phyloP scores from a whole-genome alignment of 2,888 invertebrate genomes.

The Temnothorax unifasciatus region DNA sequence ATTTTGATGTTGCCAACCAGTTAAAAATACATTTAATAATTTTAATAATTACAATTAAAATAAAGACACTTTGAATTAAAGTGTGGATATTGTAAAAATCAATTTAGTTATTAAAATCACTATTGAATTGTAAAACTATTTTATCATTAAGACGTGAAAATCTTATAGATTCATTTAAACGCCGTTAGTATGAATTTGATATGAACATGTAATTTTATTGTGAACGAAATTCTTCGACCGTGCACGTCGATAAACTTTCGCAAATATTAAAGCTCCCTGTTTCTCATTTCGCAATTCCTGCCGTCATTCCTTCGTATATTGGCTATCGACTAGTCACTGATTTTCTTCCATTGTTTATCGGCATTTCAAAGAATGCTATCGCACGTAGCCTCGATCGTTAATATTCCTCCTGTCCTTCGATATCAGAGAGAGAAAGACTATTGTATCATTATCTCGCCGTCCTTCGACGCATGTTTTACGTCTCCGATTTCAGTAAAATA shows the following conservation, averaged over 20 bases:
- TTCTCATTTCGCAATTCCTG: background rate
- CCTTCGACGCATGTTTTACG: background rate
- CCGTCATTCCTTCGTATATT: slow-evolving; percentile 3
- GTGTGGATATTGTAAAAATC: background rate
- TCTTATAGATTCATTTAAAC: background rate
- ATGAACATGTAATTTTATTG: background rate
- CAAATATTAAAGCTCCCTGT: background rate
- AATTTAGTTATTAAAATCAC: background rate
- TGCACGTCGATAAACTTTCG: slow-evolving; percentile 27
- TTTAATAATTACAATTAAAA: background rate
- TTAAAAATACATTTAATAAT: background rate
- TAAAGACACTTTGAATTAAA: background rate
- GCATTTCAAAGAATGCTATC: slow-evolving; percentile 16
- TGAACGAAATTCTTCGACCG: background rate
- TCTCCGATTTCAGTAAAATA: background rate
- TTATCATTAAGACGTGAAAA: background rate
- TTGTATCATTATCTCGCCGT: slow-evolving; percentile 20
- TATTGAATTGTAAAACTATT: background rate
- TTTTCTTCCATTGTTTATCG: slow-evolving; percentile 32
- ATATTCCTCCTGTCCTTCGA: slow-evolving; percentile 20
- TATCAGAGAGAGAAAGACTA: background rate
- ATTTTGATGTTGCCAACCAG: background rate
- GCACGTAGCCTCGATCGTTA: slow-evolving; percentile 2
- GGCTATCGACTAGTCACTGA: slow-evolving; percentile 9
- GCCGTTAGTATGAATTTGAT: background rate